phyloP scores from a whole-genome alignment of 2,113 vertebrate species.

The Coptodon rendalli region DNA sequence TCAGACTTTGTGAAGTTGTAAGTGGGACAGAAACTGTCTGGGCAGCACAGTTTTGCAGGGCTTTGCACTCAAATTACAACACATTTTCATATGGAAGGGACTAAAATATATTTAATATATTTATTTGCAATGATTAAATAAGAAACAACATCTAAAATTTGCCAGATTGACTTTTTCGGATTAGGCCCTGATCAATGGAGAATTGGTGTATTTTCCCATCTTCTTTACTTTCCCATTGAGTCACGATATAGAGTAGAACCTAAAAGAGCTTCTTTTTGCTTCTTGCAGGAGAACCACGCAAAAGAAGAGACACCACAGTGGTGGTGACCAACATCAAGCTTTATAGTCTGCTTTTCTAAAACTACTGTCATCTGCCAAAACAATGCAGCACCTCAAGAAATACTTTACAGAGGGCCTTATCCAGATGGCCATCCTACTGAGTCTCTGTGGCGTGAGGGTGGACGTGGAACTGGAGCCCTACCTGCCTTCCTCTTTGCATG shows the following conservation, averaged over 20 bases:
- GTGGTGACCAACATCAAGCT: background rate
- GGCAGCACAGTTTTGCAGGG: background rate
- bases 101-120: background rate
- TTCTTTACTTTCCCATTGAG: background rate
- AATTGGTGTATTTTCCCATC: background rate
- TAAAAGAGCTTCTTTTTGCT: background rate
- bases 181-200: background rate
- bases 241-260: background rate
- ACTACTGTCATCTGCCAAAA: background rate
- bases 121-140: background rate
- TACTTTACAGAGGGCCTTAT: constrained; percentile 94
- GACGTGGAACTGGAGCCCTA: constrained; percentile 90
- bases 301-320: background rate
- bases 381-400: constrained; percentile 86
- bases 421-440: constrained; percentile 93
- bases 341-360: background rate
- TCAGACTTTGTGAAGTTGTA: background rate
- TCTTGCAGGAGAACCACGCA: background rate
- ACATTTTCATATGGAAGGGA: background rate
- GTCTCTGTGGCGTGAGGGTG: constrained; percentile 84
- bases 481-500: constrained; percentile 74
- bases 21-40: background rate
- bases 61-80: background rate
- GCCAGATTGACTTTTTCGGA: background rate
- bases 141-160: background rate